Evolutionary conservation across 1,140 invertebrate genomes (phyloP), one percentile per base, ranked within the genome.

Genomic region (Lepidurus arcticus): DNA sequence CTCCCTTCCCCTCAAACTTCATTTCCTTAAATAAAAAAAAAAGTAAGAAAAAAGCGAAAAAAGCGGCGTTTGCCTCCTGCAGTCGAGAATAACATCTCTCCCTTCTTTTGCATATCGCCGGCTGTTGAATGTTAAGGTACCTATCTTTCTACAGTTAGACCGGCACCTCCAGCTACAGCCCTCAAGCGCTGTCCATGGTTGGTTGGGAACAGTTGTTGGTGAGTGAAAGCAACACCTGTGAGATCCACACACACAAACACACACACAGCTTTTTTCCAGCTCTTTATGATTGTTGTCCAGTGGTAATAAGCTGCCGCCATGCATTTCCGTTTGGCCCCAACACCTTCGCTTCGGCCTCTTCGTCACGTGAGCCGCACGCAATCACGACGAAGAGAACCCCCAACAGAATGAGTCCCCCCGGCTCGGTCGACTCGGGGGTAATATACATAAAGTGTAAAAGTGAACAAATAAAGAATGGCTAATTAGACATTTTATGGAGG

Each of bases 251-350:
- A 9, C 53, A 65, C 53, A 65, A 21, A 65, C n/a, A 65, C 21
- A 16, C 53, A 13, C 21, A 65, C 53, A 65, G n/a, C n/a, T 65
- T 65, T 65, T 65, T 65, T 16, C 21, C 16, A 16, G 53, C 9
- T 65, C 8, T 65, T 65, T 65, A 65, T 21, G 53, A 65, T 65
- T 65, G 53, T 65, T 65, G 53, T 65, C 53, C 53, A 65, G 53
- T 16, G 21, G 53, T 65, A 65, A 65, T 16, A 65, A 21, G 53
- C 53, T 21, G 53, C 53, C 53, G 53, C 9, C 53, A 65, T 65
- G 53, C 53, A 65, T 65, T 65, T 65, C 53, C 53, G 53, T 65
- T 65, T 65, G 53, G 13, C 21, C 53, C 53, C 53, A 65, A 65
- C 53, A 65, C 53, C 53, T 65, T 21, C 53, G 5, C 53, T 13